Conservation (phyloP, 2,797 vertebrate genomes). For the Takifugu rubripes region DNA sequence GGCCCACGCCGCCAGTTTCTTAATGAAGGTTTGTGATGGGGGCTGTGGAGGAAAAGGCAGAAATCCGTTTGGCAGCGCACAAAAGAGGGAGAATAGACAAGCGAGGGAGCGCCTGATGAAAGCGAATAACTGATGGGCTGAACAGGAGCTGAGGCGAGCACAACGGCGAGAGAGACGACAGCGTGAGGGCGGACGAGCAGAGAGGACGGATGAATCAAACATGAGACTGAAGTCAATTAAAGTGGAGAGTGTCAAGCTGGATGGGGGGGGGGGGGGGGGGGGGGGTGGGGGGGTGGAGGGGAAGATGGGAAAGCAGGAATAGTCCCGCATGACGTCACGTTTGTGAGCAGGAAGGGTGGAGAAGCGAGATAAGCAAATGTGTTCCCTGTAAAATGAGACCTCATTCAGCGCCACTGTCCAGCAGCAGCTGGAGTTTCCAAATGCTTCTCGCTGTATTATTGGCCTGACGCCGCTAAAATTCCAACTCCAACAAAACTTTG, state of each 20-base stretch:
- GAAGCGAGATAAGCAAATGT: conserved; percentile 6
- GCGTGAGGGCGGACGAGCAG: conserved; percentile 17
- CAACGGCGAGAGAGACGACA: conserved; percentile 27
- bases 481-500: no score
- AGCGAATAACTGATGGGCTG: conserved; percentile 41
- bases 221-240: conserved; percentile 31
- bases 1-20: no score
- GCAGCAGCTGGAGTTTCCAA: no score
- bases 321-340: conserved; percentile 4
- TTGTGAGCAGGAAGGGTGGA: conserved; percentile 9
- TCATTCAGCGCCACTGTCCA: no score
- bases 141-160: conserved; percentile 18
- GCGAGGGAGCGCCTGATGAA: conserved; percentile 38
- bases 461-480: no score
- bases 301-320: conserved; percentile 1
- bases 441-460: no score
- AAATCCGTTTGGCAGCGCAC: neutral
- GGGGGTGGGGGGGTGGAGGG: neutral
- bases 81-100: conserved; percentile 1
- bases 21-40: no score
- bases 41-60: neutral
- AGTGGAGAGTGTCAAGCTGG: conserved; percentile 5
- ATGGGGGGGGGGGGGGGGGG: neutral
- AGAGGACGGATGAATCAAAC: conserved; percentile 38
- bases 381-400: no score